Evolutionary conservation across 2,797 vertebrate genomes (phyloP).

Genomic region (Apodemus agrarius): DNA sequence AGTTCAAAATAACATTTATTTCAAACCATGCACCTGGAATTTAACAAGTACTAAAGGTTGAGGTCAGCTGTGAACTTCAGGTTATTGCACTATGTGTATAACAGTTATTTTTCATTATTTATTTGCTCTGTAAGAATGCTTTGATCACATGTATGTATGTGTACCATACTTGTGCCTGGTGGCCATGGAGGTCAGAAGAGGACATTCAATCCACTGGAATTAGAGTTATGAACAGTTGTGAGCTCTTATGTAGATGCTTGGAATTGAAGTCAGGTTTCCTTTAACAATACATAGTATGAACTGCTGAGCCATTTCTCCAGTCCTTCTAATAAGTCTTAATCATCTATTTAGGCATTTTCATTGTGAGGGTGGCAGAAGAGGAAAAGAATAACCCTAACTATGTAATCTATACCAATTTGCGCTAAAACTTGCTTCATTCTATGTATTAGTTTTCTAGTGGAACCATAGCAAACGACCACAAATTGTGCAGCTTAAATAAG

Average conservation of each 20-base stretch:
- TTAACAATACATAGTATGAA: background rate
- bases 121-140: background rate
- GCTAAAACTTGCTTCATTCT: background rate
- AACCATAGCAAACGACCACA: background rate
- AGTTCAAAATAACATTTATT: slow-evolving; percentile 19
- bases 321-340: background rate
- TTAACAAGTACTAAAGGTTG: background rate
- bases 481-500: background rate
- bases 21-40: background rate
- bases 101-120: background rate
- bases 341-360: background rate
- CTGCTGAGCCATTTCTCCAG: background rate
- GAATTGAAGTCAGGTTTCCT: background rate
- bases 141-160: background rate
- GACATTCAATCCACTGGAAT: background rate
- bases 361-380: background rate
- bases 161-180: background rate
- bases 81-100: background rate
- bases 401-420: background rate
- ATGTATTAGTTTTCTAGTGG: background rate
- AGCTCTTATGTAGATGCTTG: background rate
- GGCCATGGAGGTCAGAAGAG: background rate
- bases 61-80: background rate
- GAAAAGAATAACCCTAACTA: background rate
- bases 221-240: background rate